A percentile compares a stretch with the other conserved stretches of the same genome.
phyloP scores from a whole-genome alignment of 2,888 invertebrate genomes.

The Pseudococcus viburni region DNA sequence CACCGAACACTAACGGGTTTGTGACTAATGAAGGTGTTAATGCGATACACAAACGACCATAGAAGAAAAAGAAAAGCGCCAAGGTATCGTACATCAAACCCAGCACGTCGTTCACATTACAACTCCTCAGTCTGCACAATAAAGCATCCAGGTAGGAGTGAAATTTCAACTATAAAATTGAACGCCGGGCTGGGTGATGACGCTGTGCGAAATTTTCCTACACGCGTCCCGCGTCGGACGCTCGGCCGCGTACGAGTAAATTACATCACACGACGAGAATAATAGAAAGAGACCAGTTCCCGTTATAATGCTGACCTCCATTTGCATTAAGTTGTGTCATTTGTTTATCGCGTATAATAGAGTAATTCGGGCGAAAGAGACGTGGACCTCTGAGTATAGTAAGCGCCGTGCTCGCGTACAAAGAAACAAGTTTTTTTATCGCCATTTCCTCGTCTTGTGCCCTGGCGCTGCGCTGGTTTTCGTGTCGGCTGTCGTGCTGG shows the following conservation, averaged over 20 bases:
- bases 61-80: neutral
- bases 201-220: neutral
- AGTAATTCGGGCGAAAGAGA: conserved; percentile 39
- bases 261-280: conserved; percentile 32
- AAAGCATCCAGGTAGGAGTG: neutral
- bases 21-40: conserved; percentile 14
- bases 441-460: conserved; percentile 9
- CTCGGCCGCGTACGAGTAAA: neutral
- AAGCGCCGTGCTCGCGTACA: conserved; percentile 4
- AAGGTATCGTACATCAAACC: neutral
- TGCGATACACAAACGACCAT: neutral
- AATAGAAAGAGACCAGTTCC: conserved; percentile 41
- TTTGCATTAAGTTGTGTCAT: conserved; percentile 42
- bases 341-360: conserved; percentile 39
- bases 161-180: neutral
- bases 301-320: conserved; percentile 43
- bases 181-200: neutral
- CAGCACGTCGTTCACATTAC: neutral
- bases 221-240: neutral
- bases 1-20: neutral
- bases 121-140: neutral
- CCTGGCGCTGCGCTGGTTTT: neutral
- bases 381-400: conserved; percentile 11
- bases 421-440: conserved; percentile 14
- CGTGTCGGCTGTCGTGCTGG: neutral